These are phyloP conservation scores for Syrrhaptes paradoxus DNA, from an alignment of 2,113 vertebrate species.

Conservation along the genomic window DNA sequence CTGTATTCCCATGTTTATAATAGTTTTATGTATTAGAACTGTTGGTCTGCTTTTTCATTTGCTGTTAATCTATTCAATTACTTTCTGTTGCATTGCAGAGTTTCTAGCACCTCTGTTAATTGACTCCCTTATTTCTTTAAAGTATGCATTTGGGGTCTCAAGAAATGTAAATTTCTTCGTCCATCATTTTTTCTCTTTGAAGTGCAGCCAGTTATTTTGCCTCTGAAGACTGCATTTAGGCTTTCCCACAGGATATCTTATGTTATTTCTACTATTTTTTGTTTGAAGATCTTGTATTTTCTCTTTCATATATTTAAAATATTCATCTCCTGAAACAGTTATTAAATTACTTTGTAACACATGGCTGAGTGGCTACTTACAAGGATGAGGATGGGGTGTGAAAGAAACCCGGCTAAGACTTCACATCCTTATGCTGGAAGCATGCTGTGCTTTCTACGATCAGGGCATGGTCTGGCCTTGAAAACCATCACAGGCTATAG, in stretches of 20 bases:
- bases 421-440: not conserved
- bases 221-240: slow-evolving; percentile 20
- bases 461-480: not conserved
- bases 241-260: slow-evolving; percentile 38
- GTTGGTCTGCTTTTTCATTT: slow-evolving; percentile 25
- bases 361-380: not conserved
- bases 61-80: slow-evolving; percentile 52
- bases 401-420: not conserved
- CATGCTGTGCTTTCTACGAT: not conserved
- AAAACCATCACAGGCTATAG: not conserved
- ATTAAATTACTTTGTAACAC: not conserved
- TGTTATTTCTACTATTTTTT: slow-evolving; percentile 20
- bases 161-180: slow-evolving; percentile 41
- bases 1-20: slow-evolving; percentile 13
- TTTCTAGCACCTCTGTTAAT: slow-evolving; percentile 52
- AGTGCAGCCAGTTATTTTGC: slow-evolving; percentile 42
- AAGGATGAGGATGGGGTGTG: not conserved
- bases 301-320: slow-evolving; percentile 39
- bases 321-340: slow-evolving; percentile 8
- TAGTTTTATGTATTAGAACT: not conserved
- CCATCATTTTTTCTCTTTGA: slow-evolving; percentile 61
- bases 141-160: slow-evolving; percentile 25
- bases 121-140: slow-evolving; percentile 44
- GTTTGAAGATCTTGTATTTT: slow-evolving; percentile 26
- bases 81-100: slow-evolving; percentile 14